Evolutionary conservation across 2,888 invertebrate genomes (phyloP).

Genomic region (Lomographa bimaculata): DNA sequence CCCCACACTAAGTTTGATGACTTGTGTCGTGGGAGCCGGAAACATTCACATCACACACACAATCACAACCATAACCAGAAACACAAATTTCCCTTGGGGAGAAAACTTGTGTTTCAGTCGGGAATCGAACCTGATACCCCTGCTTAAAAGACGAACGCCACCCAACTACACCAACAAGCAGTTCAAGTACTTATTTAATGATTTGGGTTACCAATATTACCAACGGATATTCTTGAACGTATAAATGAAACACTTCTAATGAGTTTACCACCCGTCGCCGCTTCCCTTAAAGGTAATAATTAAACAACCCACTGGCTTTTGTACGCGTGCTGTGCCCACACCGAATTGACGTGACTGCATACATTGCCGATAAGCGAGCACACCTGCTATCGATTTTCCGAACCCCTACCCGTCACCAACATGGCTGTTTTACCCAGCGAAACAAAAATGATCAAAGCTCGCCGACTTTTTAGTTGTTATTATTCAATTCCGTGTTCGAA

Average conservation of each 20-base stretch:
- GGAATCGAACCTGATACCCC: no score
- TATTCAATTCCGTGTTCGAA: conserved; percentile 9
- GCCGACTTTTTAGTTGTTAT: conserved; percentile 5
- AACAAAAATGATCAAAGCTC: conserved; percentile 6
- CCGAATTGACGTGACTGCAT: conserved; percentile 53
- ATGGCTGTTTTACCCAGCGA: conserved; percentile 33
- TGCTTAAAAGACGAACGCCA: no score
- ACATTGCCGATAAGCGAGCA: conserved; percentile 54
- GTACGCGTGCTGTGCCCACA: conserved; percentile 35
- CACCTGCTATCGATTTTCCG: conserved; percentile 56
- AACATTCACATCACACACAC: no score
- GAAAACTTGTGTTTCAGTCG: no score
- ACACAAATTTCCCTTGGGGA: no score
- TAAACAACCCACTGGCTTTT: conserved; percentile 29
- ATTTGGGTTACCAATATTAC: no score
- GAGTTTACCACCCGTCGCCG: conserved; percentile 3
- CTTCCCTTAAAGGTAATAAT: conserved; percentile 39
- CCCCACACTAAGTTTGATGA: no score
- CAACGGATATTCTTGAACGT: conserved; percentile 10
- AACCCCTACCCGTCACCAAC: conserved; percentile 42
- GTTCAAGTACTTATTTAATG: no score
- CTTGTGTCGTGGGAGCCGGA: no score
- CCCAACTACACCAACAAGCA: no score
- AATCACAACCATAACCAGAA: no score
- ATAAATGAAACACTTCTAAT: conserved; percentile 10